Evolutionary conservation across 2,797 vertebrate species (phyloP).

Genomic region (Poecilia velifera): DNA sequence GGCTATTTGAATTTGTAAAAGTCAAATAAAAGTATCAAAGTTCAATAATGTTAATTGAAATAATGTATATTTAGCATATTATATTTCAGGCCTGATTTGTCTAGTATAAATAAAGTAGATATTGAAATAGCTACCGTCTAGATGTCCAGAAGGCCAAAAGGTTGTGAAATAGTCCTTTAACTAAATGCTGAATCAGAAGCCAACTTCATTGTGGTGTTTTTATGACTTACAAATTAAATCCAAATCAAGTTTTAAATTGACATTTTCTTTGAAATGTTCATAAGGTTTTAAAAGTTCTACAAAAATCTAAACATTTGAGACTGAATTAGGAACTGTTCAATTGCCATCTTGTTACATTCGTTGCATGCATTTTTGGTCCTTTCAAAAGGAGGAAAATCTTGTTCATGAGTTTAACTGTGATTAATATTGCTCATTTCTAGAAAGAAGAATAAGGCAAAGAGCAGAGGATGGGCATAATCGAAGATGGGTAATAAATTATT

Average conservation of each 20-base stretch:
- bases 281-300: not conserved
- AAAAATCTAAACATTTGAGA: not conserved
- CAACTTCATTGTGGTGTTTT: not conserved
- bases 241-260: not conserved
- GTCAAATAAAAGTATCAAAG: not conserved
- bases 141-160: not conserved
- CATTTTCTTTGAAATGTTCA: not conserved
- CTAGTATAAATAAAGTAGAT: not conserved
- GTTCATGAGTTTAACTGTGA: not conserved
- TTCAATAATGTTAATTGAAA: not conserved
- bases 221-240: not conserved
- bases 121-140: not conserved
- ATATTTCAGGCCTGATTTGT: not conserved
- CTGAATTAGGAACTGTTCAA: not conserved
- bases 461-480: constrained; percentile 86
- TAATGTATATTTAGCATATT: not conserved
- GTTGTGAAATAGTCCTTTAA: not conserved
- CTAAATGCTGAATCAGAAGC: not conserved
- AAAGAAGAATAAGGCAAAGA: constrained; percentile 90
- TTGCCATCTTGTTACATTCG: not conserved
- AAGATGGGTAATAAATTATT: constrained; percentile 79
- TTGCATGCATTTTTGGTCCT: not conserved
- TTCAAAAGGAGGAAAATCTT: not conserved
- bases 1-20: not conserved
- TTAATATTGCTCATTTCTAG: constrained; percentile 71